These are phyloP conservation scores for Nylanderia fulva DNA, from an alignment of 1,140 invertebrate genomes.

Conservation along the genomic window DNA sequence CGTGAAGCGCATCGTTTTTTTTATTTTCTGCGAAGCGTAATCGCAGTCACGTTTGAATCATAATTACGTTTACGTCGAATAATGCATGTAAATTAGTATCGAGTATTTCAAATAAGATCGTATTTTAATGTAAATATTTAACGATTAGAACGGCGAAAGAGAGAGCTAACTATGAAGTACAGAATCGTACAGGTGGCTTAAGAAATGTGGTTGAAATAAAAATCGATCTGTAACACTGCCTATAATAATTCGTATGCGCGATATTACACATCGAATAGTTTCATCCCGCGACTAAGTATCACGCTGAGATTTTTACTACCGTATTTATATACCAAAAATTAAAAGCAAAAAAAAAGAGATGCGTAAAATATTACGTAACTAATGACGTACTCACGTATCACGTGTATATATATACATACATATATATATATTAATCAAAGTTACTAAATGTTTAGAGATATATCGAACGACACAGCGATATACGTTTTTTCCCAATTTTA, in stretches of 20 bases:
- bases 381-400: constrained; percentile 67
- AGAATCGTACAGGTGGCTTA: constrained; percentile 38
- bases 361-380: constrained; percentile 67
- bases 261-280: constrained; percentile 77
- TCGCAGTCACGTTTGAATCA: constrained; percentile 48
- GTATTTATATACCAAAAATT: constrained; percentile 81
- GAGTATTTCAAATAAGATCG: constrained; percentile 57
- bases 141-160: neutral
- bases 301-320: constrained; percentile 77
- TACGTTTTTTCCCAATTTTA: constrained; percentile 57
- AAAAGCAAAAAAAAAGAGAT: constrained; percentile 59
- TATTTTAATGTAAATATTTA: constrained; percentile 68
- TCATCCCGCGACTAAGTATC: constrained; percentile 71
- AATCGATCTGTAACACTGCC: constrained; percentile 78
- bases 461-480: constrained; percentile 67
- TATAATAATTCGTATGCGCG: constrained; percentile 72
- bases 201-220: constrained; percentile 62
- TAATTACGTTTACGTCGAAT: constrained; percentile 62
- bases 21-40: constrained; percentile 2
- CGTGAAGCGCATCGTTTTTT: constrained; percentile 10
- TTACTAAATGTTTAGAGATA: constrained; percentile 79
- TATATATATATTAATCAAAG: constrained; percentile 80
- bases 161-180: constrained; percentile 23
- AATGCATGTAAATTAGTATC: constrained; percentile 60
- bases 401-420: no score